Base-by-base conservation (phyloP, 2,113 vertebrate genomes). In the Ovis canadensis region DNA sequence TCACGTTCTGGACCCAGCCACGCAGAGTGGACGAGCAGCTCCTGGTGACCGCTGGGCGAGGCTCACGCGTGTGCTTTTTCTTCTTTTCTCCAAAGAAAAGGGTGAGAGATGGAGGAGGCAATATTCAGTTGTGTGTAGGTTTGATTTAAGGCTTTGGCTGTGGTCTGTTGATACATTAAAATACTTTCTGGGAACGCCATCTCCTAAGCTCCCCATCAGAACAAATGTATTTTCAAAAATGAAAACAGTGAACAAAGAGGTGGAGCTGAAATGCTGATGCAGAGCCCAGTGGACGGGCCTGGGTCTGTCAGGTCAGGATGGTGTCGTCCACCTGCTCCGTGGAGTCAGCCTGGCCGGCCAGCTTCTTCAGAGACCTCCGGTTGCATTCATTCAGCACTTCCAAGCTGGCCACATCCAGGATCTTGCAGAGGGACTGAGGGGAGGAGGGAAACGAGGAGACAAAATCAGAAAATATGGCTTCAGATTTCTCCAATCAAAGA, bases 321-420 rank as follows among this genome's bases (percentile, higher is more conserved):
- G 99, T 99, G 98, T 99, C 99, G 1, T 99, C 99, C 1, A 99
- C 99, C 98, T 99, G 99, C 98, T 99, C 99, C 7, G 98, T 99
- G 25, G 99, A 99, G 98, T 99, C 99, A 0, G 99, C 98, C 98
- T 99, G 99, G 97, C 99, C 97, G 83, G 99, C 99, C 55, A 99
- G 99, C 98, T 99, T 99, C 99, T 99, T 99, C 98, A 99, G 98
- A n/a, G 99, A 99, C 31, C 99, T 99, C 71, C 99, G 99, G 98
- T 99, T 99, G 98, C 99, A 99, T 27, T 99, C 99, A 0, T 98
- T 99, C 97, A 99, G 98, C 2, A 99, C 99, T 90, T 99, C 99
- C 93, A 99, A 99, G 97, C 99, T 99, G 88, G 99, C 99, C 43
- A 98, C 98, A 92, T 99, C 99, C 80, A 99, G 99, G 97, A 99